These are phyloP conservation scores for Ladona fulva DNA, from an alignment of 1,140 invertebrate species.

Conservation along the genomic window DNA sequence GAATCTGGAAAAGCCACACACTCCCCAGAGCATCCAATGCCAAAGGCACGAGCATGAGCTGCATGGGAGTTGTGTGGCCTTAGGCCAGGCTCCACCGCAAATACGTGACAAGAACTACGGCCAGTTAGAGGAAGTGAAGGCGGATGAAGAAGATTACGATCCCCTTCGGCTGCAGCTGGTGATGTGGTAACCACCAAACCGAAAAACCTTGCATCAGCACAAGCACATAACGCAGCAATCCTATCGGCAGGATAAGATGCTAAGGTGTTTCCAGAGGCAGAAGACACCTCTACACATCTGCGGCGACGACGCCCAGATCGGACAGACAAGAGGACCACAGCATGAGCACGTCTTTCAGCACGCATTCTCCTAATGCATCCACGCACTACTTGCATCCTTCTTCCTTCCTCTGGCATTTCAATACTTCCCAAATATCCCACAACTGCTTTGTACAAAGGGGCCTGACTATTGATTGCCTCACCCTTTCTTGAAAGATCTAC, in stretches of 20 bases:
- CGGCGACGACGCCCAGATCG: constrained; percentile 45
- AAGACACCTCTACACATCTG: constrained; percentile 65
- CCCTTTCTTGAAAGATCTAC: neutral
- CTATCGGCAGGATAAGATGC: neutral
- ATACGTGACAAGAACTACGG: constrained; percentile 84
- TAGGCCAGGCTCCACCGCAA: constrained; percentile 80
- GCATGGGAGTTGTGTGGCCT: constrained; percentile 68
- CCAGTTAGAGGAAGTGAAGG: constrained; percentile 41
- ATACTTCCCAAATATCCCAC: constrained; percentile 93
- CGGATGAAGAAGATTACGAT: neutral
- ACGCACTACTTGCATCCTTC: constrained; percentile 44
- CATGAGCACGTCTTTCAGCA: constrained; percentile 80
- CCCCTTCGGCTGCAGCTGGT: neutral
- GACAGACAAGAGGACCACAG: constrained; percentile 76
- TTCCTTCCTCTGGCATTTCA: constrained; percentile 64
- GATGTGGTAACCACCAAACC: constrained; percentile 76
- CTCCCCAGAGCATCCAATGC: constrained; percentile 61
- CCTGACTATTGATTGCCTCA: neutral
- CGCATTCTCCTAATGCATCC: constrained; percentile 82
- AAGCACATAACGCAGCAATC: constrained; percentile 31
- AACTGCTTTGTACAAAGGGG: constrained; percentile 43
- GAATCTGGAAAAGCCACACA: constrained; percentile 86
- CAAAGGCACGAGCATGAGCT: constrained; percentile 64
- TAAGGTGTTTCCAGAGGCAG: constrained; percentile 39
- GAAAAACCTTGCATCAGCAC: constrained; percentile 81